Evolutionary conservation across 1,140 invertebrate species (phyloP).

Genomic region (Drosophila serrata): DNA sequence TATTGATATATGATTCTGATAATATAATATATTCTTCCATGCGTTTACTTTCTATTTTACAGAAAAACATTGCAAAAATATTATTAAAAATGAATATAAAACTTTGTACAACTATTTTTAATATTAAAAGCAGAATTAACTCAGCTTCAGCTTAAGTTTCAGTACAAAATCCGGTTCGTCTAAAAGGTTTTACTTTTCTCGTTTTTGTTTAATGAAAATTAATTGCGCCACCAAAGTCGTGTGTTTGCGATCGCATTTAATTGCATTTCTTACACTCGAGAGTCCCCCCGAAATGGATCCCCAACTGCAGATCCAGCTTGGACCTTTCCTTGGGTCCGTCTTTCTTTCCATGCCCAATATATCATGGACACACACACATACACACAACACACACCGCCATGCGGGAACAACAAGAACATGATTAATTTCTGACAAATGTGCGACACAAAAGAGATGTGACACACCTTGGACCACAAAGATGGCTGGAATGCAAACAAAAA

Average conservation of each 20-base stretch:
- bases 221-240: conserved; percentile 83
- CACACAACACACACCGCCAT: conserved; percentile 34
- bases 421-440: conserved; percentile 85
- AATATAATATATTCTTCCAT: no score
- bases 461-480: conserved; percentile 78
- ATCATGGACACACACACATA: conserved; percentile 39
- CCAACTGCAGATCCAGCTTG: conserved; percentile 41
- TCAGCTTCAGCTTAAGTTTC: conserved; percentile 1
- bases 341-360: conserved; percentile 22
- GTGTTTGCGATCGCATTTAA: conserved; percentile 78
- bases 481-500: conserved; percentile 53
- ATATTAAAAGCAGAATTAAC: background rate
- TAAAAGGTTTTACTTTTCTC: background rate
- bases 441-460: conserved; percentile 83
- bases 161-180: conserved; percentile 46
- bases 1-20: no score
- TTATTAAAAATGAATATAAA: background rate
- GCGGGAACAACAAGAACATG: conserved; percentile 75
- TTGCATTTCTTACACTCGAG: conserved; percentile 74
- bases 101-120: background rate
- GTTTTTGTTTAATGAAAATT: conserved; percentile 76
- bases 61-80: no score
- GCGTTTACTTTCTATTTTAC: no score
- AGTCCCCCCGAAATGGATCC: conserved; percentile 44
- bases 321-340: conserved; percentile 61